phyloP scores from a whole-genome alignment of 2,888 invertebrate species.

The Ypsolopha scabrella region DNA sequence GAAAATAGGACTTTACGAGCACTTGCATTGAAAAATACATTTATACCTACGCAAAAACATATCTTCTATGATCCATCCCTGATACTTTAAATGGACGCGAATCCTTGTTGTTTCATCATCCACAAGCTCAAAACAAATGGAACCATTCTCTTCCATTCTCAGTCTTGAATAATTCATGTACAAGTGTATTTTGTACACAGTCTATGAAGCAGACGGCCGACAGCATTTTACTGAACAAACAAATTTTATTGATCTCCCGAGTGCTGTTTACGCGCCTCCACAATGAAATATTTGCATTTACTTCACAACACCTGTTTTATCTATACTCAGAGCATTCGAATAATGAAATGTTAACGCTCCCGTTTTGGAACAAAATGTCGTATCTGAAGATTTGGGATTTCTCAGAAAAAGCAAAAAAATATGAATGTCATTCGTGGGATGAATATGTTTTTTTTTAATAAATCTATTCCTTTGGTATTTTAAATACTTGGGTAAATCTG shows the following conservation, averaged over 20 bases:
- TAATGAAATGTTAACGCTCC: conserved; percentile 36
- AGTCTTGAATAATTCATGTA: conserved; percentile 63
- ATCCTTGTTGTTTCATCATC: conserved; percentile 43
- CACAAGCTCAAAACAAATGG: conserved; percentile 60
- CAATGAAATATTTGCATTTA: conserved; percentile 69
- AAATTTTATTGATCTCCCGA: conserved; percentile 69
- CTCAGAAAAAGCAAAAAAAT: no score
- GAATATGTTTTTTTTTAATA: no score
- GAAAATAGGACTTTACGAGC: no score
- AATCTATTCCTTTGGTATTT: no score
- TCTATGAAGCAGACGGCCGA: conserved; percentile 62
- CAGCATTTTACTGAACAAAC: conserved; percentile 67
- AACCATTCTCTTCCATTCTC: conserved; percentile 45
- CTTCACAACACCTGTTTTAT: conserved; percentile 58
- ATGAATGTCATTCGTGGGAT: no score
- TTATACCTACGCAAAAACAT: no score
- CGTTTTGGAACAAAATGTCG: no score
- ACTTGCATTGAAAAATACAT: no score
- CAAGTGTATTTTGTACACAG: conserved; percentile 23
- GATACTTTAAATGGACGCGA: not conserved
- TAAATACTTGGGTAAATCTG: no score
- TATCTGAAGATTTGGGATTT: no score
- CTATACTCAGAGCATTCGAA: conserved; percentile 52
- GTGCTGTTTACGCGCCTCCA: conserved; percentile 58
- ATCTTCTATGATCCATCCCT: not conserved